Evolutionary conservation across 2,797 vertebrate genomes (phyloP), one percentile per base, ranked within the genome.

Genomic region (Tamandua tetradactyla): DNA sequence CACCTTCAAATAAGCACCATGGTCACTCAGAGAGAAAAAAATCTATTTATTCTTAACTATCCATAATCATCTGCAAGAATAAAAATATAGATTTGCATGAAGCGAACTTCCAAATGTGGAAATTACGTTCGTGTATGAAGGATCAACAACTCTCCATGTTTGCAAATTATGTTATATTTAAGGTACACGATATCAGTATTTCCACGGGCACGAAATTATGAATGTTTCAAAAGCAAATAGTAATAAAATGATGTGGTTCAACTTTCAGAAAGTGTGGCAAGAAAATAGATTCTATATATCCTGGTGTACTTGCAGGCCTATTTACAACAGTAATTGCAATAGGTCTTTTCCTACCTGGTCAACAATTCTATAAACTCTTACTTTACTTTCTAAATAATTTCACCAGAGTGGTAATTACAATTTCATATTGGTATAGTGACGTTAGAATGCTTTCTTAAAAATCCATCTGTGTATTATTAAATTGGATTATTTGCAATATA

Each of bases 221-320:
- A 80, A 85, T 76, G 95, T 71, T 88, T 94, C 71, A 72, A 12
- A 78, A 87, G 47, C 22, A 92, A 86, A 82, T 2, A 62, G 55
- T 59, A 78, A 83, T n/a, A 74, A 76, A 30, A 89, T 80, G 11
- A 94, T 69, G 30, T 57, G 32, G 49, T 74, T 47, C 7, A 12
- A 74, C 64, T 94, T 87, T 95, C 78, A 87, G 30, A 91, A 83
- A 68, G 17, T 8, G 5, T 11, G 69, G 22, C 2, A 83, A 75
- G 47, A 94, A 87, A 71, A 72, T 35, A 79, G 18, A 52, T 18
- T 84, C 35, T 59, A 17, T 86, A 64, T 44, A 71, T 84, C 32
- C 27, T 71, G 40, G 13, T 78, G 7, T 91, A 35, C 27, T 59
- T n/a, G 20, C 61, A 32, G 14, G 35, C 25, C 30, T 69, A 76